These are phyloP conservation scores for Catharus minimus DNA, from an alignment of 2,113 vertebrate genomes.

Conservation along the genomic window DNA sequence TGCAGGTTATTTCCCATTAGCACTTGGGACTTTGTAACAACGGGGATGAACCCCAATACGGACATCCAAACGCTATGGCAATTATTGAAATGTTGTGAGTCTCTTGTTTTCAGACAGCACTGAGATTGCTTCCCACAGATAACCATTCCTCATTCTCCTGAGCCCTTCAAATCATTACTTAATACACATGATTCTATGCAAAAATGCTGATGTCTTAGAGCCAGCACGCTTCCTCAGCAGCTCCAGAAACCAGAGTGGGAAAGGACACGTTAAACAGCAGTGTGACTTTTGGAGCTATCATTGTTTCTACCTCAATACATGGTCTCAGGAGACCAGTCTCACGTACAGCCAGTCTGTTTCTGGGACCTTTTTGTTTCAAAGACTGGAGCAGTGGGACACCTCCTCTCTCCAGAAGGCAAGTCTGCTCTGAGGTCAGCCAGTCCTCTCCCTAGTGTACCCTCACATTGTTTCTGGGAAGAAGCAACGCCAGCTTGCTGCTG, in stretches of 20 bases:
- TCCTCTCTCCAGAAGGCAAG: background rate
- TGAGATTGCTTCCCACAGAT: background rate
- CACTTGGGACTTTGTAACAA: background rate
- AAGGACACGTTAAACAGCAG: background rate
- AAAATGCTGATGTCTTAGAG: background rate
- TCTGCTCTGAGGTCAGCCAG: background rate
- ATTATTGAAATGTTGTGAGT: background rate
- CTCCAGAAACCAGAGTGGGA: background rate
- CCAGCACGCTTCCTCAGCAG: background rate
- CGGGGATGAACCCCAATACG: background rate
- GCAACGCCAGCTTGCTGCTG: background rate
- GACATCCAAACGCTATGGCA: fast-evolving
- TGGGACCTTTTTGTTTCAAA: background rate
- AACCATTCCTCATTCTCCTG: background rate
- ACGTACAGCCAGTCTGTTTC: background rate
- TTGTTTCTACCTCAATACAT: background rate
- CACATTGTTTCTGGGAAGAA: background rate
- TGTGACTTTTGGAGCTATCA: background rate
- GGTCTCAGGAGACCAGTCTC: background rate
- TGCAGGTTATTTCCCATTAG: background rate
- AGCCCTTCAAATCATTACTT: background rate
- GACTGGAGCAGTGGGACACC: background rate
- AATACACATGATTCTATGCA: background rate
- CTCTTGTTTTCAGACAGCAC: background rate
- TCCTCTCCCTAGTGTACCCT: background rate